A percentile compares a stretch with the other conserved stretches of the same genome.
Evolutionary conservation across 1,140 invertebrate genomes (phyloP).

Genomic region (Cyclina sinensis): DNA sequence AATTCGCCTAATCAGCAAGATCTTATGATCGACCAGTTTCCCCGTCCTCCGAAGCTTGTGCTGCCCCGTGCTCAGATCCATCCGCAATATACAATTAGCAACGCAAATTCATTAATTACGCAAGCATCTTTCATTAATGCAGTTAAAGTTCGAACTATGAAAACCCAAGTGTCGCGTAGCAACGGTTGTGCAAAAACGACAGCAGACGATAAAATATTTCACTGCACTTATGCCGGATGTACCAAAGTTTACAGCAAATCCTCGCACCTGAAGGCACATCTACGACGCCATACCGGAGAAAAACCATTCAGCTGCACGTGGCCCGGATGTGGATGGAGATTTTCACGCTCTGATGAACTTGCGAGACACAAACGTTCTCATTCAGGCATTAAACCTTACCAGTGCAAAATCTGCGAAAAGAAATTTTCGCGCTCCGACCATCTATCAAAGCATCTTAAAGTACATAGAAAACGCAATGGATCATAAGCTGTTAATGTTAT

Average conservation of each 20-base stretch:
- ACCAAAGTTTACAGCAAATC: conserved; percentile 95
- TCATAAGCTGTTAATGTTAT: not conserved
- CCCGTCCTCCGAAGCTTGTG: conserved; percentile 32
- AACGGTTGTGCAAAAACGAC: conserved; percentile 52
- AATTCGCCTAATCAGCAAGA: conserved; percentile 41
- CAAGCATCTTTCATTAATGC: conserved; percentile 72
- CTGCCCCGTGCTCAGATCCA: conserved; percentile 48
- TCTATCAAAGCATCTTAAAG: conserved; percentile 91
- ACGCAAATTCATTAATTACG: conserved; percentile 74
- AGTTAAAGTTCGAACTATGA: conserved; percentile 72
- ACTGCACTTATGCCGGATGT: conserved; percentile 89
- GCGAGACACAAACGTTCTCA: conserved; percentile 91
- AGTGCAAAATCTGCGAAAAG: conserved; percentile 92
- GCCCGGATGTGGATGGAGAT: conserved; percentile 97
- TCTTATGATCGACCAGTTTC: conserved; percentile 52
- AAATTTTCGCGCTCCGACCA: conserved; percentile 91
- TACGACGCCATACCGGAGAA: conserved; percentile 97
- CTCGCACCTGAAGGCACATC: conserved; percentile 95
- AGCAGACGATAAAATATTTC: conserved; percentile 88
- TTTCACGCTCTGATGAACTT: conserved; percentile 97
- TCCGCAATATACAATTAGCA: conserved; percentile 63
- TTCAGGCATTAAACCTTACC: conserved; percentile 87
- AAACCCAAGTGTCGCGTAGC: conserved; percentile 59
- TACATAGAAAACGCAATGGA: conserved; percentile 89
- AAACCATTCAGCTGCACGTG: conserved; percentile 97